Conservation (phyloP, 2,888 invertebrate genomes). For the Litoditis marina region DNA sequence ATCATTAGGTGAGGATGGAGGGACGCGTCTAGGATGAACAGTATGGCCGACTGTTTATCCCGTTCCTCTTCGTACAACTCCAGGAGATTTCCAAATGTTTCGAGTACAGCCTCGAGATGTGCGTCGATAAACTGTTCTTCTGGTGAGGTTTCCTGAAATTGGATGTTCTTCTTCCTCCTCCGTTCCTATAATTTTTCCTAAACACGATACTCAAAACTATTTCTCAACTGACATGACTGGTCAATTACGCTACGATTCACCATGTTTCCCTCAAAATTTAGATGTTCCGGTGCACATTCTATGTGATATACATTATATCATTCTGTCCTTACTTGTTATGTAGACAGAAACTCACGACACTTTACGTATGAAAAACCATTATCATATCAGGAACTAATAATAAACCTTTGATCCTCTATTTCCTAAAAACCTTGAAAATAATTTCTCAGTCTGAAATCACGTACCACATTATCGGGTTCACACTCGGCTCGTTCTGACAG, state of each 20-base stretch:
- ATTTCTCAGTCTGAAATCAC: not conserved
- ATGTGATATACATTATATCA: too few species aligned
- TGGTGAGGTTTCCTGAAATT: not conserved
- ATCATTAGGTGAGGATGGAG: not conserved
- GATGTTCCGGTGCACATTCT: too few species aligned
- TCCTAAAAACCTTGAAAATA: not conserved
- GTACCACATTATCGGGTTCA: slow-evolving; percentile 1
- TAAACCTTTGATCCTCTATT: too few species aligned
- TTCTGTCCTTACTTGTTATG: too few species aligned
- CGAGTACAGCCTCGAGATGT: not conserved
- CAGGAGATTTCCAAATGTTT: slow-evolving; percentile 3
- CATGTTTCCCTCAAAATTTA: too few species aligned
- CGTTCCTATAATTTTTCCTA: too few species aligned
- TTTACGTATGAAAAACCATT: too few species aligned
- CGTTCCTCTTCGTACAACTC: slow-evolving; percentile 1
- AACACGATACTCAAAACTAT: too few species aligned
- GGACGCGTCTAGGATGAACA: slow-evolving; percentile 1
- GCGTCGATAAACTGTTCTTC: slow-evolving; percentile 2
- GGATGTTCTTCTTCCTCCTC: not conserved
- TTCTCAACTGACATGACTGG: too few species aligned
- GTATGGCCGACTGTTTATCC: slow-evolving; percentile 3
- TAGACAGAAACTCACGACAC: too few species aligned
- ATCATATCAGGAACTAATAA: too few species aligned
- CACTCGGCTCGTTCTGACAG: slow-evolving; percentile 12
- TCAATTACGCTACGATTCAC: too few species aligned